Conservation (phyloP, 2,888 invertebrate species). For the Drosophila neonasuta region DNA sequence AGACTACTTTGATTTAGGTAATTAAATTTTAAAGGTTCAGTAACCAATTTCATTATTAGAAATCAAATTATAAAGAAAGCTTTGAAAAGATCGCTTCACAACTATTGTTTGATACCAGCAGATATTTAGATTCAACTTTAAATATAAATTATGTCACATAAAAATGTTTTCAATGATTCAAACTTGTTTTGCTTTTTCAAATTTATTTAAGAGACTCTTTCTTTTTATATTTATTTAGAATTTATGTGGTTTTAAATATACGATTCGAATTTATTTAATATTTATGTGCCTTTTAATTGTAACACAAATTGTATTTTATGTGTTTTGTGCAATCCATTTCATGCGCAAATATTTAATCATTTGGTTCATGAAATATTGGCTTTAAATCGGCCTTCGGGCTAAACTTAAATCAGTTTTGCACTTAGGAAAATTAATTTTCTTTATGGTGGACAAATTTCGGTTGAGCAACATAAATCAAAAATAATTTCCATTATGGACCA, state of each 20-base stretch:
- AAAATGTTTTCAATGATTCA: no score
- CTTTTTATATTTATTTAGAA: neutral
- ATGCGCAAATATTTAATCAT: neutral
- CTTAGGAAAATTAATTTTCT: slow-evolving; percentile 39
- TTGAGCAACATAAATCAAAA: slow-evolving; percentile 46
- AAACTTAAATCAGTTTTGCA: slow-evolving; percentile 15
- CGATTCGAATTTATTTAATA: neutral
- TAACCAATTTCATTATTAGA: no score
- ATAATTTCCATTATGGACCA: slow-evolving; percentile 42
- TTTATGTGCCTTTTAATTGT: neutral
- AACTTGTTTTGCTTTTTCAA: no score
- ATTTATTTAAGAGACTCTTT: no score
- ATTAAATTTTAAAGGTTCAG: no score
- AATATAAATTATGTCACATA: no score
- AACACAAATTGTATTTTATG: neutral
- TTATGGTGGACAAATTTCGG: slow-evolving; percentile 2
- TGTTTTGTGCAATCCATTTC: neutral
- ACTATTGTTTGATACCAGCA: no score
- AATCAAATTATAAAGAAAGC: no score
- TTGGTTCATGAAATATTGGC: neutral
- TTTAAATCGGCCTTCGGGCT: neutral
- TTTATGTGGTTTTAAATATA: no score
- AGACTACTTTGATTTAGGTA: no score
- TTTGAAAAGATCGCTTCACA: no score
- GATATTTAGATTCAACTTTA: no score